Conservation (phyloP, 2,113 vertebrate genomes). For the human (Homo sapiens) region GRCh38 chr1:24837501-24838000, state of each 20-base stretch:
- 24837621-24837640: background rate
- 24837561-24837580: background rate
- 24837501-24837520: background rate
- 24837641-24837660: background rate
- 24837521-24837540: background rate
- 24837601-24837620: background rate
- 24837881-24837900: background rate
- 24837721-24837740: background rate
- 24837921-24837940: background rate
- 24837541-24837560: background rate
- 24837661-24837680: background rate
- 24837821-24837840: no score
- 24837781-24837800: no score
- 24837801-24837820: no score
- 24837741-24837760: no score
- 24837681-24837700: background rate
- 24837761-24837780: no score
- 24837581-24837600: background rate
- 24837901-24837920: background rate
- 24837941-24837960: background rate
- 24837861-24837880: background rate
- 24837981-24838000: background rate
- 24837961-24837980: background rate
- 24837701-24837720: background rate
- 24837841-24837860: background rate